phyloP scores from a whole-genome alignment of 2,888 invertebrate species.

The Tiliacea aurago region DNA sequence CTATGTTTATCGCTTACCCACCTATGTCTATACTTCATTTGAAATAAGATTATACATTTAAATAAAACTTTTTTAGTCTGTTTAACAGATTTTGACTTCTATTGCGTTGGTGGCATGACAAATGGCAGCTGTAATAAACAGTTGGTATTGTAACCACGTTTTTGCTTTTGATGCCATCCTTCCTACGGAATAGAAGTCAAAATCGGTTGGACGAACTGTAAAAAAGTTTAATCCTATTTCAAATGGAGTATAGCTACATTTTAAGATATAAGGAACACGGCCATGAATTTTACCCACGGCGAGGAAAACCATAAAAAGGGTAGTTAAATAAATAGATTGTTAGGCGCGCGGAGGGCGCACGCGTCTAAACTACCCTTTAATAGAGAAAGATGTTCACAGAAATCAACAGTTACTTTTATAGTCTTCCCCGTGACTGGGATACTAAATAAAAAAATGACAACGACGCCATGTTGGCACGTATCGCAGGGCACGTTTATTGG shows the following conservation, averaged over 20 bases:
- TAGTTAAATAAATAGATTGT: conserved; percentile 84
- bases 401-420: conserved; percentile 83
- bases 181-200: too few species aligned
- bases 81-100: too few species aligned
- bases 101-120: too few species aligned
- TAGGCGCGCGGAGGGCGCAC: conserved; percentile 74
- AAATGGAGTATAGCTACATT: conserved; percentile 55
- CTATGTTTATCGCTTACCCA: conserved; percentile 60
- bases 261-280: conserved; percentile 64
- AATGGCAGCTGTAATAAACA: too few species aligned
- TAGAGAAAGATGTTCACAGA: conserved; percentile 81
- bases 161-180: too few species aligned
- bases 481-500: conserved; percentile 48
- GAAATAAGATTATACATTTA: too few species aligned
- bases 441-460: conserved; percentile 70
- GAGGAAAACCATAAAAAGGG: conserved; percentile 81
- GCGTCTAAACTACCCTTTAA: conserved; percentile 82
- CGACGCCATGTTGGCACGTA: conserved; percentile 56
- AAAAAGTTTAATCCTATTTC: too few species aligned
- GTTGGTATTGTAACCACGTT: too few species aligned
- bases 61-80: too few species aligned
- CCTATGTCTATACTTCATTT: too few species aligned
- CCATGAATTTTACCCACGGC: conserved; percentile 74
- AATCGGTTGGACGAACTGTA: too few species aligned
- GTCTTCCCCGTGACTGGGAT: conserved; percentile 75